Evolutionary conservation across 2,888 invertebrate genomes (phyloP), one percentile per base, ranked within the genome.

Genomic region (Acrocera orbiculus): DNA sequence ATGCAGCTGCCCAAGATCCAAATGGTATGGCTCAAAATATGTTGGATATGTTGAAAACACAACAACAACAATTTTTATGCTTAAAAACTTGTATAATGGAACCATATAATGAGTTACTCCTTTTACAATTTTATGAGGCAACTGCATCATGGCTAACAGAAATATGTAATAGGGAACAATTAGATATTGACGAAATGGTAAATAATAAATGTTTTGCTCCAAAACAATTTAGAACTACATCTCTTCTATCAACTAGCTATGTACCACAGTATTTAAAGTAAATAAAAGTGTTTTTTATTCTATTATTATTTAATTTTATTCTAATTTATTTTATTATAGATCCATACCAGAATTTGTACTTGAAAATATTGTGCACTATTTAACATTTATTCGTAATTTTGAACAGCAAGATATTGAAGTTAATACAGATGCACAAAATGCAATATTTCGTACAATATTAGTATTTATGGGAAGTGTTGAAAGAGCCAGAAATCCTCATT

Each of bases 331-430:
- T 27, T 8, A 20, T 52, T 56, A 34, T 54, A 78, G 79, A 50
- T 85, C 79, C 53, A 70, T 93, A 51, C 93, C 93, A 27, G 93
- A 95, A 58, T 81, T 83, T 53, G 64, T 93, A 22, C 63, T 89
- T 30, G 90, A 90, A 57, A 93, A 92, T 57, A 67, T 87, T 32
- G 75, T 83, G 19, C 77, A 80, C 34, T 76, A 79, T 54, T 66
- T 90, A 45, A 73, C 78, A 42, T 77, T 86, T 57, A 62, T 78
- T 45, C 70, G 76, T 16, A 70, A 77, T 9, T 73, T 76, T 29
- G 64, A 63, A 37, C 65, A 67, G 4, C 62, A 66, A 44, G 58
- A 68, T 0, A 72, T 78, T 29, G 80, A 81, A 48, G 68, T 72
- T 16, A 69, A 73, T 42, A 69, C 73, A 5, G 65, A 68, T 16